Percentiles rank a stretch among this genome's conserved stretches.
Conservation (phyloP, 1,140 invertebrate genomes). For the Harlomillsia oculata region DNA sequence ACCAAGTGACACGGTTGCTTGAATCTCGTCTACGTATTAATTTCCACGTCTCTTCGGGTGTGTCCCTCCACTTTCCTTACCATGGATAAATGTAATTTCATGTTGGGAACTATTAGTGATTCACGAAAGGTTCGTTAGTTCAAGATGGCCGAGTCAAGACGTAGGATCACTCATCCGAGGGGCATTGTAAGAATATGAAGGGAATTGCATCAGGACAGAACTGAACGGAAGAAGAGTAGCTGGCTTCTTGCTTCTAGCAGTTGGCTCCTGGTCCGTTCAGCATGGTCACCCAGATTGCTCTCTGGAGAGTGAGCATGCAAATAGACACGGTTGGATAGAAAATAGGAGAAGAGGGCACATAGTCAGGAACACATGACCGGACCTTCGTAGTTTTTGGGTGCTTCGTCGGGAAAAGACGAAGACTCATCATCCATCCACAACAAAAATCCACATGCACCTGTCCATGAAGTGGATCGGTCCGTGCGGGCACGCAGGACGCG, state of each 20-base stretch:
- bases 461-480: conserved; percentile 9
- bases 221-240: too few relatives aligned
- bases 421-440: background rate
- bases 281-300: too few relatives aligned
- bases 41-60: conserved; percentile 20
- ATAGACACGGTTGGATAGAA: conserved; percentile 5
- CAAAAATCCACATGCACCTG: conserved; percentile 6
- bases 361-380: background rate
- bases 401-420: background rate
- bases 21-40: conserved; percentile 18
- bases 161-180: too few relatives aligned
- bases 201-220: too few relatives aligned
- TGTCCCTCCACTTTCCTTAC: conserved; percentile 17
- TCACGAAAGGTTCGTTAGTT: conserved; percentile 34
- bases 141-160: conserved; percentile 33
- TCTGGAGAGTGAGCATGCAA: conserved; percentile 1
- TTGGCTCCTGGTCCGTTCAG: too few relatives aligned
- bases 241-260: too few relatives aligned
- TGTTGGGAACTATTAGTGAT: conserved; percentile 15
- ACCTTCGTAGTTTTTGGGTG: background rate
- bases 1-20: conserved; percentile 5
- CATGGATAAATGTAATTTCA: conserved; percentile 26
- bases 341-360: background rate
- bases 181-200: too few relatives aligned
- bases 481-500: too few relatives aligned